A percentile compares a stretch with the other conserved stretches of the same genome.
phyloP scores from a whole-genome alignment of 2,797 vertebrate genomes.

The Setipinna tenuifilis region DNA sequence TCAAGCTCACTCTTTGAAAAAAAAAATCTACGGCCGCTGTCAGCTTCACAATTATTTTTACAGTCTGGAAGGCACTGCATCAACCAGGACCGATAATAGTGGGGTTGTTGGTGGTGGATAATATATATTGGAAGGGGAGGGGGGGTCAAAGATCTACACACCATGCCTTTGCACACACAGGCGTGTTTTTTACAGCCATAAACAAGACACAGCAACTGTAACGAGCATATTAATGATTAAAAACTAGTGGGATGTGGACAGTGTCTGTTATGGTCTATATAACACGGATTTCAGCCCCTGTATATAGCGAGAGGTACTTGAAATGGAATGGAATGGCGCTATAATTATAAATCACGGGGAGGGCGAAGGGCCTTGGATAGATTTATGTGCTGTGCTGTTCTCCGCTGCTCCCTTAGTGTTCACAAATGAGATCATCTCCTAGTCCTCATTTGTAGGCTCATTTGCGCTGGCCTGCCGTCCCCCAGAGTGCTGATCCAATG shows the following conservation, averaged over 20 bases:
- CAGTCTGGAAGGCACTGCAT: neutral
- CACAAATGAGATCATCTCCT: neutral
- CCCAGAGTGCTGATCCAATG: neutral
- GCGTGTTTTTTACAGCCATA: neutral
- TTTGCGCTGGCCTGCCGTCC: neutral
- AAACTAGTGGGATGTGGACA: neutral
- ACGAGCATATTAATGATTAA: neutral
- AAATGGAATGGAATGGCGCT: neutral
- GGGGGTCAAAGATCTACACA: neutral
- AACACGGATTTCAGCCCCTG: neutral
- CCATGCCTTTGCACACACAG: neutral
- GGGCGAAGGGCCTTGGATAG: neutral
- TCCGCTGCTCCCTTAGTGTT: neutral
- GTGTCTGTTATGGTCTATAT: neutral
- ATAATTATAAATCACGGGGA: conserved; percentile 1
- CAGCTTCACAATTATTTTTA: no score
- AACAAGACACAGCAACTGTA: neutral
- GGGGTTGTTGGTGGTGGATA: no score
- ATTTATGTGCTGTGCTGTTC: neutral
- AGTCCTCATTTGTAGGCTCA: neutral
- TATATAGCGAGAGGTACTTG: neutral
- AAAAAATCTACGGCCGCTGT: no score
- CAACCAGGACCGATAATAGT: neutral
- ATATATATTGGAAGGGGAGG: neutral
- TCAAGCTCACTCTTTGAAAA: no score